Evolutionary conservation across 2,888 invertebrate species (phyloP), one percentile per base, ranked within the genome.

Genomic region (Osmoderma eremita): DNA sequence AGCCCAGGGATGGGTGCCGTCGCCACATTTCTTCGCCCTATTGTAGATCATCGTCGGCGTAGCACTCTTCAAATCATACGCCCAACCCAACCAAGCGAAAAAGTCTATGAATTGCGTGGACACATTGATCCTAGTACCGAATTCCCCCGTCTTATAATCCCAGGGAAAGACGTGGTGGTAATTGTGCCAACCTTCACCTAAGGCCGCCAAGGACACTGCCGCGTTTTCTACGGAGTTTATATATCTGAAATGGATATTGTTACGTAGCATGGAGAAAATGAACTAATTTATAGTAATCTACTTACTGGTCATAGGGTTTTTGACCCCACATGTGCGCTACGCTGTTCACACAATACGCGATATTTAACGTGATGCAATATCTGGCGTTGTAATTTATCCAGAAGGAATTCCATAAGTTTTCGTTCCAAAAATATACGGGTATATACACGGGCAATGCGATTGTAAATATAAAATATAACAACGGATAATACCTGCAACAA

Each of bases 281-380:
- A n/a, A n/a, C 10, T 39, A 38, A n/a, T 24, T 49, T 13, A 15
- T n/a, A 18, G n/a, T n/a, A 56, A 61, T 10, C n/a, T 18, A 81
- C 85, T 82, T 78, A 91, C 91, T 87, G 90, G 82, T 97, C 97
- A 78, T 96, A 97, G 0, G 97, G 97, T 78, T 90, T 90, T 74
- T 90, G 89, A n/a, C 97, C 97, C 88, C 92, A 96, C 86, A 94
- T 88, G 80, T 97, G 97, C 0, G 97, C 97, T 10, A 93, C 91
- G 79, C 95, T 95, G 81, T 97, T 97, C n/a, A 97, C 96, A 75
- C 92, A 89, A 87, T 93, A 98, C 0, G 97, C 97, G 72, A 94
- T 91, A 82, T 98, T 95, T 6, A 98, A 86, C 0, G 92, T 93
- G 71, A 90, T 85, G 63, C 90, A 90, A 83, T 96, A 97, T 54